Percentiles rank a stretch among this genome's conserved stretches.
phyloP scores from a whole-genome alignment of 2,888 invertebrate species.

The Eupithecia abbreviata region DNA sequence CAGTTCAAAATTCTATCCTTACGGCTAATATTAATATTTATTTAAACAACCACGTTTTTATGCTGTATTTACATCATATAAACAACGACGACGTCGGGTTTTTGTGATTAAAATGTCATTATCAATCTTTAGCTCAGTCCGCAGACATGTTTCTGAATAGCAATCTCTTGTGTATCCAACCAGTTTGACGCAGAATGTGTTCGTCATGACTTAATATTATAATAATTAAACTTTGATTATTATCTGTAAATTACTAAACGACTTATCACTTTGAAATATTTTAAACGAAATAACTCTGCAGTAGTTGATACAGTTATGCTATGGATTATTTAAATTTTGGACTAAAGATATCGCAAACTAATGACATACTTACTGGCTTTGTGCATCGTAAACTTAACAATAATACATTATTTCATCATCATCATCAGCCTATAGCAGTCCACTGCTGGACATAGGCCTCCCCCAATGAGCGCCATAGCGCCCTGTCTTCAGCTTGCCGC shows the following conservation, averaged over 20 bases:
- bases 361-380: neutral
- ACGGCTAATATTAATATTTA: neutral
- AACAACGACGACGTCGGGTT: neutral
- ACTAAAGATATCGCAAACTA: neutral
- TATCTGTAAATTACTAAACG: neutral
- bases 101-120: neutral
- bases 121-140: conserved; percentile 38
- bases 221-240: neutral
- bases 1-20: neutral
- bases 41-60: neutral
- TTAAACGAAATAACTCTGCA: neutral
- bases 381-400: neutral
- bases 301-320: neutral
- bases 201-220: conserved; percentile 38
- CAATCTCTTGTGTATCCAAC: conserved; percentile 60
- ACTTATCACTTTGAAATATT: neutral
- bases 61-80: too few species aligned
- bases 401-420: neutral
- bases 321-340: neutral
- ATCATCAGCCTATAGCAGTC: too few species aligned
- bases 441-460: too few species aligned
- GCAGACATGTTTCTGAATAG: conserved; percentile 62
- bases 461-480: too few species aligned
- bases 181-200: conserved; percentile 47
- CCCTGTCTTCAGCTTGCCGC: too few species aligned